phyloP scores from a whole-genome alignment of 1,140 invertebrate genomes.

The Drosophila sp. region DNA sequence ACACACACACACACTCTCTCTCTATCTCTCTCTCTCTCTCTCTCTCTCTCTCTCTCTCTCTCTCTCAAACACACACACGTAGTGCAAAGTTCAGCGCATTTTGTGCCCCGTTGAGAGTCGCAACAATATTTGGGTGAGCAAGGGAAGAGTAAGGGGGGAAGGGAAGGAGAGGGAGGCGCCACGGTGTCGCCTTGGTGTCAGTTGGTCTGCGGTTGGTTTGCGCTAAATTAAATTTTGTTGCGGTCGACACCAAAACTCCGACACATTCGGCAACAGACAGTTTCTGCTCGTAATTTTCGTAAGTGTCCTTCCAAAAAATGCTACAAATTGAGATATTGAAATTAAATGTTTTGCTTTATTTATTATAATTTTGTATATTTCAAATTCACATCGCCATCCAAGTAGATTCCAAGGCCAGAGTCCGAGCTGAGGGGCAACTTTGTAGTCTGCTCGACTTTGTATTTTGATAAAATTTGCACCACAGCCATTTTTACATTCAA shows the following conservation, averaged over 20 bases:
- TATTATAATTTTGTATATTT: slow-evolving; percentile 64
- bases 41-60: too few relatives aligned
- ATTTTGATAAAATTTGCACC: slow-evolving; percentile 59
- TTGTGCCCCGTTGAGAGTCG: slow-evolving; percentile 7
- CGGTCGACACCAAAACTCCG: slow-evolving; percentile 63
- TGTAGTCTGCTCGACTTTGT: slow-evolving; percentile 55
- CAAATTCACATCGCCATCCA: slow-evolving; percentile 65
- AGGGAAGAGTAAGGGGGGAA: not conserved
- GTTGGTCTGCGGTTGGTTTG: slow-evolving; percentile 78
- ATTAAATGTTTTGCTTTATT: slow-evolving; percentile 7
- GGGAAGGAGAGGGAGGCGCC: too few relatives aligned
- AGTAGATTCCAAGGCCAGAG: slow-evolving; percentile 58
- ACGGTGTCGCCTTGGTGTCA: slow-evolving; percentile 55
- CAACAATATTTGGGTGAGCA: not conserved
- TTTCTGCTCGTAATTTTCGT: slow-evolving; percentile 21
- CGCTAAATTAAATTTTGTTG: slow-evolving; percentile 79
- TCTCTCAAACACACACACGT: too few relatives aligned
- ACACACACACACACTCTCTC: slow-evolving; percentile 11
- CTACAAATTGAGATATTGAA: slow-evolving; percentile 15
- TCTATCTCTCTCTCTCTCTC: too few relatives aligned
- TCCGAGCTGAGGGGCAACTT: slow-evolving; percentile 56
- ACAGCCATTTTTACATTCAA: slow-evolving; percentile 65
- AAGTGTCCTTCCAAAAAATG: slow-evolving; percentile 9
- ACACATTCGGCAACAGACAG: slow-evolving; percentile 22
- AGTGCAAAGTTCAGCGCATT: slow-evolving; percentile 43